Evolutionary conservation across 2,888 invertebrate species (phyloP).

Genomic region (Ectemnius continuus): DNA sequence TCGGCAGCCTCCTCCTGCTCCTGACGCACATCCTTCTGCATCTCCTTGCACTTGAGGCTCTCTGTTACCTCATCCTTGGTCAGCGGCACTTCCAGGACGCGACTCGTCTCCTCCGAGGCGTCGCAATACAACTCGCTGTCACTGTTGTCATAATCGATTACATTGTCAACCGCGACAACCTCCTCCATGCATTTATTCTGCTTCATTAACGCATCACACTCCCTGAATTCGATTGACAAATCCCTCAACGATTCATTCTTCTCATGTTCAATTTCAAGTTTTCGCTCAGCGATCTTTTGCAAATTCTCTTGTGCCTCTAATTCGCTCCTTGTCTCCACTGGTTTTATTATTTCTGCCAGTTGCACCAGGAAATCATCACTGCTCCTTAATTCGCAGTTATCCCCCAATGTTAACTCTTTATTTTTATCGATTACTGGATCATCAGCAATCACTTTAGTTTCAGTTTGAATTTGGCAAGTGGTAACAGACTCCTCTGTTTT

Average conservation of each 20-base stretch:
- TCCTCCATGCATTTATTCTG: conserved; percentile 21
- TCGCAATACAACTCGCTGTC: conserved; percentile 29
- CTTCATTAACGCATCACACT: conserved; percentile 40
- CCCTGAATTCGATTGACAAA: conserved; percentile 47
- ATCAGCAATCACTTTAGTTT: neutral
- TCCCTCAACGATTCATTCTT: conserved; percentile 55
- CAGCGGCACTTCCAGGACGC: conserved; percentile 46
- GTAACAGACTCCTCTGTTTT: too few relatives aligned
- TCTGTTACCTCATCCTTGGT: conserved; percentile 52
- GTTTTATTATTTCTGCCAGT: conserved; percentile 35
- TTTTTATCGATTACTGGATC: neutral
- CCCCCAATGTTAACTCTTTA: neutral
- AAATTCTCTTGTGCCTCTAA: conserved; percentile 50
- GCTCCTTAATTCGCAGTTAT: neutral
- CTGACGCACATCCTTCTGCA: neutral
- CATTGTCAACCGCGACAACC: neutral
- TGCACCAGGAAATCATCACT: conserved; percentile 28
- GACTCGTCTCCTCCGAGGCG: neutral
- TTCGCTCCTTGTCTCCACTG: conserved; percentile 32
- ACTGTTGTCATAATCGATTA: neutral
- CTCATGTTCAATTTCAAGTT: conserved; percentile 55
- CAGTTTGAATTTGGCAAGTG: neutral
- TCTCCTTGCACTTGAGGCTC: conserved; percentile 34
- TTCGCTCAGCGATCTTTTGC: conserved; percentile 58
- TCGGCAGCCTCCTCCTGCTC: conserved; percentile 8